A percentile compares a stretch with the other conserved stretches of the same genome.
Evolutionary conservation across 1,140 invertebrate species (phyloP).

Genomic region (Ganaspis sp.): DNA sequence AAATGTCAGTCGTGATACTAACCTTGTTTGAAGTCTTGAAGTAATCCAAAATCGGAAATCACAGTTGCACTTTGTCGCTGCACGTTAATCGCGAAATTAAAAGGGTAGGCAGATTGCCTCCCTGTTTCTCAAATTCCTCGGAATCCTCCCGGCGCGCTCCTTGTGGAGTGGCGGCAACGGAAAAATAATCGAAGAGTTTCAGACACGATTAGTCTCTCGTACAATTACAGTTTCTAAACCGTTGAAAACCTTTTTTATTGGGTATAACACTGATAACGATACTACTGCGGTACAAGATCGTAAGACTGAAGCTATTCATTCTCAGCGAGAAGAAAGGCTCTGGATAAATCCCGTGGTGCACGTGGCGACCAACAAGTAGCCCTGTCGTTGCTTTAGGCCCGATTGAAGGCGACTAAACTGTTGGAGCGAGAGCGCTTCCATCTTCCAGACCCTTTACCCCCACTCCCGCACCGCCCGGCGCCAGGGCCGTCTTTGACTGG

Average conservation of each 20-base stretch:
- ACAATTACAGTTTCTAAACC: neutral
- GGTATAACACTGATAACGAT: conserved; percentile 2
- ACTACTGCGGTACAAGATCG: neutral
- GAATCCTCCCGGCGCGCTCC: neutral
- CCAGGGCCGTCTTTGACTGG: conserved; percentile 47
- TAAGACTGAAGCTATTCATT: conserved; percentile 48
- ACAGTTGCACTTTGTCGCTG: conserved; percentile 13
- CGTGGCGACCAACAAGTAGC: neutral
- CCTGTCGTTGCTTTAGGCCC: conserved; percentile 21
- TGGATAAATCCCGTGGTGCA: neutral
- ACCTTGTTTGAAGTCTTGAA: conserved; percentile 8
- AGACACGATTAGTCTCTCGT: neutral
- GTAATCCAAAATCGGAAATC: conserved; percentile 22
- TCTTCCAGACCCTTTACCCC: conserved; percentile 43
- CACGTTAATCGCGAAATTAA: neutral
- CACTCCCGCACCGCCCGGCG: conserved; percentile 47
- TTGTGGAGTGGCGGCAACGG: neutral
- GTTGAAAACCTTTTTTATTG: conserved; percentile 3
- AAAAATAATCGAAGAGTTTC: neutral
- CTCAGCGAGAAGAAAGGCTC: conserved; percentile 37
- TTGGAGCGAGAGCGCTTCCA: conserved; percentile 51
- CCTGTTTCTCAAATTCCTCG: neutral
- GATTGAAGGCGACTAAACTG: conserved; percentile 60
- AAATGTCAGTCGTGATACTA: neutral
- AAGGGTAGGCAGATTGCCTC: neutral